Percentiles rank a stretch among this genome's conserved stretches.
Evolutionary conservation across 92 coral and sea anemone genomes (phyloP).

Genomic region (Heteractis magnifica): DNA sequence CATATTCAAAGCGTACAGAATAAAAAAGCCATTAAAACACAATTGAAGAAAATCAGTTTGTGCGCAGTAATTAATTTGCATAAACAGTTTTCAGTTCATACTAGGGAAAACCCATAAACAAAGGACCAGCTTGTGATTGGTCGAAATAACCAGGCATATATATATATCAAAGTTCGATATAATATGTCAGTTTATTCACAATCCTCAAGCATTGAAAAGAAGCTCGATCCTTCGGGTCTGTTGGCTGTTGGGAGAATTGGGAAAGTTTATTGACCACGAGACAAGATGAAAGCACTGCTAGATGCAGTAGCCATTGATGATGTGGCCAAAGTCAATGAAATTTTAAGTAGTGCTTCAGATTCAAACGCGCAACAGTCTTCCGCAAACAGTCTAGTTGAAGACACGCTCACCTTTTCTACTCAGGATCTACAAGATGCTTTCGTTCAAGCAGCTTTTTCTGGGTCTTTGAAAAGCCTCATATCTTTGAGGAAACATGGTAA

Average conservation of each 20-base stretch:
- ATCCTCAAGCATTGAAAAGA: background rate
- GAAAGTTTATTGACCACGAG: background rate
- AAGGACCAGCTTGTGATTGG: slow-evolving; percentile 27
- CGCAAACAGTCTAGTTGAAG: background rate
- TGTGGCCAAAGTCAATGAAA: slow-evolving; percentile 15
- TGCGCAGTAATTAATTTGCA: background rate
- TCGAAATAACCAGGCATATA: background rate
- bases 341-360: background rate
- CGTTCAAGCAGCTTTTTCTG: slow-evolving; percentile 37
- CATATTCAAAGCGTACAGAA: no score
- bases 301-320: slow-evolving; percentile 25
- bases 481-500: slow-evolving; percentile 32
- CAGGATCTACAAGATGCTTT: slow-evolving; percentile 40
- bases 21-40: no score
- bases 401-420: background rate
- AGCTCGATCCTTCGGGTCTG: background rate
- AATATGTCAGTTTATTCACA: background rate
- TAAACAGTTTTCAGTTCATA: background rate
- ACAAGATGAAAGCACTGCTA: slow-evolving; percentile 18
- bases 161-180: background rate
- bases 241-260: background rate
- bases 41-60: no score
- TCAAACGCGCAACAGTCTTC: background rate
- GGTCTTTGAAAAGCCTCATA: slow-evolving; percentile 28
- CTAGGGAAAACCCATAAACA: slow-evolving; percentile 48